Base-by-base conservation (phyloP, 1,140 invertebrate species). In the Cotesia glomerata region DNA sequence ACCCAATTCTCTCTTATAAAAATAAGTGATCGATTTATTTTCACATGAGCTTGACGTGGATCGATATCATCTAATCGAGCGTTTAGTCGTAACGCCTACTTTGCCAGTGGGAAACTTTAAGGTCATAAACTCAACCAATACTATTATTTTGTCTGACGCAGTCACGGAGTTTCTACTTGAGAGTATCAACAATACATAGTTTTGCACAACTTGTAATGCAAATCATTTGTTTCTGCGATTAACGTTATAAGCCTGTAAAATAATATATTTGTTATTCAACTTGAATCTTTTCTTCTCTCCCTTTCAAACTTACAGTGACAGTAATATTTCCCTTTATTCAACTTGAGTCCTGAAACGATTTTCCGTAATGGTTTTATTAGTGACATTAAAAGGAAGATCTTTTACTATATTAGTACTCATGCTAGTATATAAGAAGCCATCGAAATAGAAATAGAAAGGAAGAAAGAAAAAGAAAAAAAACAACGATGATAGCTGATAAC, bases 351-450 rank as follows among this genome's bases (percentile, higher is more conserved):
- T 32, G 2, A 67, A 64, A 71, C 74, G 73, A 79, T 79, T 76
- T 68, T 69, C 74, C 68, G 73, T 79, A 80, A 80, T 80, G 78
- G 77, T 79, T 80, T 80, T 79, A 80, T 80, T 76, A 75, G 72
- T 65, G 76, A 78, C 78, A 74, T 80, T 79, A 79, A 79, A 75
- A 73, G 0, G 7, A 52, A 49, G 16, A 49, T 35, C 13, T 34
- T 26, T 26, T 26, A 26, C 26, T 26, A 26, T 26, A 26, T 26
- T 2, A 26, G 26, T 26, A 26, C 26, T 26, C 26, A 26, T 26
- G 26, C 26, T 26, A 26, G 26, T 26, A 26, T 26, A 26, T 26
- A 3, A 11, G 16, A 9, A 18, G n/a, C 5, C 36, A 14, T n/a
- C 7, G 34, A 45, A 18, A 65, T 35, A 39, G 9, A 39, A 65